A percentile compares a stretch with the other conserved stretches of the same genome.
These are phyloP conservation scores for Olivierus martensii DNA, from an alignment of 1,140 invertebrate genomes.

Conservation along the genomic window DNA sequence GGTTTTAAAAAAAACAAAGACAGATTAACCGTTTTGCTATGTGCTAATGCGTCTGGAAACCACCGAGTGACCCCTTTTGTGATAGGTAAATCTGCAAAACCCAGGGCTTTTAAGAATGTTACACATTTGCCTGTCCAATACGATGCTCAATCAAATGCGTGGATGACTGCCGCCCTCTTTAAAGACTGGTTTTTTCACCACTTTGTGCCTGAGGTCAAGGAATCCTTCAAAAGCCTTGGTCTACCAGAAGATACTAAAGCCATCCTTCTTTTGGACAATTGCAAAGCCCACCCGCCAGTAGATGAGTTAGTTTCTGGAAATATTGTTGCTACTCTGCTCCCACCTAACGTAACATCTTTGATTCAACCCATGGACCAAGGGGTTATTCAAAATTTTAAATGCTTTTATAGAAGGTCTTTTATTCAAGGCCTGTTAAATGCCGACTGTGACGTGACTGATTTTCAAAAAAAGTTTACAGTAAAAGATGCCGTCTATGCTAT, in stretches of 20 bases:
- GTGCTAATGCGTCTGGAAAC: not conserved
- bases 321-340: not conserved
- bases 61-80: not conserved
- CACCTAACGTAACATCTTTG: not conserved
- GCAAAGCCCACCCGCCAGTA: not conserved
- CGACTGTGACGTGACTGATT: not conserved
- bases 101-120: not conserved
- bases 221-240: not conserved
- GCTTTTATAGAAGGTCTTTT: not conserved
- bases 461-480: not conserved
- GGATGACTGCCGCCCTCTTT: not conserved
- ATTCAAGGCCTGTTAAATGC: not conserved
- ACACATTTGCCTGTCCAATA: not conserved
- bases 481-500: not conserved
- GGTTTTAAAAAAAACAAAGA: constrained; percentile 1
- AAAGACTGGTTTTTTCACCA: not conserved
- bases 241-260: not conserved
- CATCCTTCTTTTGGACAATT: not conserved
- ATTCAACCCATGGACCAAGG: constrained; percentile 1
- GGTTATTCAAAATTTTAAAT: not conserved
- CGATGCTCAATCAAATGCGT: not conserved
- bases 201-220: not conserved
- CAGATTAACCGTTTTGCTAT: not conserved
- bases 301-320: not conserved
- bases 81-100: constrained; percentile 2